Evolutionary conservation across 2,888 invertebrate species (phyloP), one percentile per base, ranked within the genome.

Genomic region (Apoda limacodes): DNA sequence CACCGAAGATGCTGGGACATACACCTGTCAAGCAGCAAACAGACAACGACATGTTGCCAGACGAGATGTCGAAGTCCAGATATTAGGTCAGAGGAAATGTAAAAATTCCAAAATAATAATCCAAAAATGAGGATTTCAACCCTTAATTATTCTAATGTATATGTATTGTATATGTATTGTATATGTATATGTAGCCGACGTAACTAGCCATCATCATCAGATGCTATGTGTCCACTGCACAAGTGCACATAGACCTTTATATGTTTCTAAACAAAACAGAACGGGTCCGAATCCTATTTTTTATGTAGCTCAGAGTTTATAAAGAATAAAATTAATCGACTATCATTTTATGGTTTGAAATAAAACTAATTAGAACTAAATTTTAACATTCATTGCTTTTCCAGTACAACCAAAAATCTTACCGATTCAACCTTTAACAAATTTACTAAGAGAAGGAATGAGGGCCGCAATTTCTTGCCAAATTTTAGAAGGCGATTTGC

Each of bases 401-500:
- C 32, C 82, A 90, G 92, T 92, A 47, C 90, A 90, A 40, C 92
- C 92, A 27, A 91, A 90, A 82, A 91, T 92, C 52, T 84, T 92
- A 70, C 92, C 92, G 21, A 92, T 92, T 55, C 89, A 88, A 56
- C 87, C 91, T 22, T 86, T 92, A 84, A 92, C 90, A 37, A 88
- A 90, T 62, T 83, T 92, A 60, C 76, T 91, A 39, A 82, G 89
- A 22, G 92, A 93, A 75, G 92, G 92, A 34, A 90, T 93, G 87
- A 83, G 94, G 47, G 93, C 93, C 17, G 93, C 93, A 37, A 93
- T 95, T 60, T 89, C 93, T 45, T 95, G 94, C 66, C 91, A 93
- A 75, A 92, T 94, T 61, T 85, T 93, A 60, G 93, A 94, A 74
- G 95, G 96, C 12, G 95, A 96, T 78, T 85, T 93, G 50, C 96